phyloP scores from a whole-genome alignment of 2,113 vertebrate species.

The Anarhynchus alexandrinus region DNA sequence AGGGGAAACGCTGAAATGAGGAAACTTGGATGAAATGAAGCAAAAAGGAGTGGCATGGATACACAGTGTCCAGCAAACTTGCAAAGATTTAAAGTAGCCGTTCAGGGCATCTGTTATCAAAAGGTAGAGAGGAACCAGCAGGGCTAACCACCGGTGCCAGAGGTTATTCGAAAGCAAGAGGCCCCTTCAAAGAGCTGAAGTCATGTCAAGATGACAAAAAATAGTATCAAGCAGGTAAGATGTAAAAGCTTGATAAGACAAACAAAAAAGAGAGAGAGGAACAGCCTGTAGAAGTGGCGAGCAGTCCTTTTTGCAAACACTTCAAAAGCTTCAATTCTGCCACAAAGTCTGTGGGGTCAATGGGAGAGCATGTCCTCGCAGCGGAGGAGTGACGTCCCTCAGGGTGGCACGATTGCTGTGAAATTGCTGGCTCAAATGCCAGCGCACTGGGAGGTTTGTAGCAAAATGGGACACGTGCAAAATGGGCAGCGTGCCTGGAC shows the following conservation, averaged over 20 bases:
- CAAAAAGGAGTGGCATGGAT: neutral
- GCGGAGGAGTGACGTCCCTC: fast-evolving
- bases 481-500: too few relatives aligned
- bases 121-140: neutral
- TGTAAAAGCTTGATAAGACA: neutral
- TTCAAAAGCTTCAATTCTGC: neutral
- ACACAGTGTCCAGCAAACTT: neutral
- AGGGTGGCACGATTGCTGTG: fast-evolving
- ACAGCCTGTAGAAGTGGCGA: neutral
- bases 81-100: neutral
- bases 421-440: fast-evolving
- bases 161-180: neutral
- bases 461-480: fast-evolving
- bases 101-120: neutral
- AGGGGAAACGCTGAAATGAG: neutral
- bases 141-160: neutral
- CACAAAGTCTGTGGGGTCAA: fast-evolving
- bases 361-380: fast-evolving
- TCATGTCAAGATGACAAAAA: neutral
- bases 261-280: neutral
- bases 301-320: neutral
- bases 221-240: neutral
- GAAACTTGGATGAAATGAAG: neutral
- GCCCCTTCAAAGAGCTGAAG: neutral
- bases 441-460: fast-evolving